phyloP scores from a whole-genome alignment of 2,113 vertebrate species.

The Callaeas wilsoni region DNA sequence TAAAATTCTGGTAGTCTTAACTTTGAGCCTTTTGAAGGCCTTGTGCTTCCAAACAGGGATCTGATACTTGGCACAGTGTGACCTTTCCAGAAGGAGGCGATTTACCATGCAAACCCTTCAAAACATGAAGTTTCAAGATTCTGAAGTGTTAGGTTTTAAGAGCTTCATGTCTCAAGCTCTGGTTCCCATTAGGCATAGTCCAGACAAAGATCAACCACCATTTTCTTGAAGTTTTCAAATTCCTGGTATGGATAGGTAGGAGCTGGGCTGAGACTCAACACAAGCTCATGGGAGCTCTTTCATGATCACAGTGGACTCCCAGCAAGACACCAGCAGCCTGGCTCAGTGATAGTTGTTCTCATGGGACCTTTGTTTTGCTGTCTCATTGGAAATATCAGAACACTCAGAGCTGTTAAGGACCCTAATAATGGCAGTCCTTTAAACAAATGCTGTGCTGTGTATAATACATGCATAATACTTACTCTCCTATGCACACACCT shows the following conservation, averaged over 20 bases:
- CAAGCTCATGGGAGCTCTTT: not conserved
- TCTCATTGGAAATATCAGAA: not conserved
- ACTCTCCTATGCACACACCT: not conserved
- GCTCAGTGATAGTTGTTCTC: fast-evolving
- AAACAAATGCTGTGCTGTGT: not conserved
- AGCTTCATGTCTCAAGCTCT: not conserved
- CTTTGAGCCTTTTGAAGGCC: not conserved
- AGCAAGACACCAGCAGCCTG: not conserved
- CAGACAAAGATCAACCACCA: not conserved
- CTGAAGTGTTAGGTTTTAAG: not conserved
- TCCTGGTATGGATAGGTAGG: not conserved
- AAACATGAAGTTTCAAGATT: not conserved
- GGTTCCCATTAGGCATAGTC: not conserved
- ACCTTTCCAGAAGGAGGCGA: not conserved
- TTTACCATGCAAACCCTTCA: not conserved
- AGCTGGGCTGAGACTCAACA: not conserved
- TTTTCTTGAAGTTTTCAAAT: not conserved
- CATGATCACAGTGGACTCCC: not conserved
- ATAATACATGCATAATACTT: too few species aligned
- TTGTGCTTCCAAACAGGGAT: not conserved
- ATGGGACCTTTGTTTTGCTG: not conserved
- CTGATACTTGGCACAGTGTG: not conserved
- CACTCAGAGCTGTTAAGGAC: not conserved
- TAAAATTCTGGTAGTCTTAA: not conserved
- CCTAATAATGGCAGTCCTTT: not conserved